Evolutionary conservation across 2,888 invertebrate genomes (phyloP).

Genomic region (Scrobipalpa costella): DNA sequence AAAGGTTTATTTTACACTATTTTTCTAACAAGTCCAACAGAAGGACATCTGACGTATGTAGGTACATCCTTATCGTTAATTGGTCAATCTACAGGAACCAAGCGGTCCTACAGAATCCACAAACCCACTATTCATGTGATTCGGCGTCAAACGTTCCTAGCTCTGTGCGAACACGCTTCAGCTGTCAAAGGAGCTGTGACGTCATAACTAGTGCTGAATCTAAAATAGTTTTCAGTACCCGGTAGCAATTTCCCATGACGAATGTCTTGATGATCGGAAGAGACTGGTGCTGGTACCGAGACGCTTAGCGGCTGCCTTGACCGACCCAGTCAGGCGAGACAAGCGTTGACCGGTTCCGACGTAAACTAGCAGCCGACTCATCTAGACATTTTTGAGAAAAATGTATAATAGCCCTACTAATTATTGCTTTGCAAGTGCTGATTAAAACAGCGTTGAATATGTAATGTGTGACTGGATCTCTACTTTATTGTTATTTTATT

Average conservation of each 20-base stretch:
- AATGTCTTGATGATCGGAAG: constrained; percentile 20
- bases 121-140: too few relatives aligned
- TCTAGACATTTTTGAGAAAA: background rate
- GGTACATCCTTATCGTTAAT: too few relatives aligned
- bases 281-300: constrained; percentile 16
- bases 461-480: background rate
- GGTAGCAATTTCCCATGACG: constrained; percentile 23
- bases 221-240: background rate
- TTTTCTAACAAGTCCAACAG: too few relatives aligned
- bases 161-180: constrained; percentile 2
- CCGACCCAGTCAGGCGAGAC: constrained; percentile 18
- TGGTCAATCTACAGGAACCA: too few relatives aligned
- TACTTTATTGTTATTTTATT: too few relatives aligned
- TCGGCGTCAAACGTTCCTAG: too few relatives aligned
- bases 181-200: background rate
- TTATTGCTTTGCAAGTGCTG: background rate
- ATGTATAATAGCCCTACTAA: background rate
- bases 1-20: too few relatives aligned
- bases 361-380: background rate
- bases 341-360: constrained; percentile 14
- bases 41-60: too few relatives aligned
- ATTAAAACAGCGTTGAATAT: background rate
- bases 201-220: background rate
- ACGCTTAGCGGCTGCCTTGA: constrained; percentile 24
- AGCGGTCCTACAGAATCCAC: background rate